A percentile compares a stretch with the other conserved stretches of the same genome.
phyloP scores from a whole-genome alignment of 2,797 vertebrate species.

The Erethizon dorsatum region DNA sequence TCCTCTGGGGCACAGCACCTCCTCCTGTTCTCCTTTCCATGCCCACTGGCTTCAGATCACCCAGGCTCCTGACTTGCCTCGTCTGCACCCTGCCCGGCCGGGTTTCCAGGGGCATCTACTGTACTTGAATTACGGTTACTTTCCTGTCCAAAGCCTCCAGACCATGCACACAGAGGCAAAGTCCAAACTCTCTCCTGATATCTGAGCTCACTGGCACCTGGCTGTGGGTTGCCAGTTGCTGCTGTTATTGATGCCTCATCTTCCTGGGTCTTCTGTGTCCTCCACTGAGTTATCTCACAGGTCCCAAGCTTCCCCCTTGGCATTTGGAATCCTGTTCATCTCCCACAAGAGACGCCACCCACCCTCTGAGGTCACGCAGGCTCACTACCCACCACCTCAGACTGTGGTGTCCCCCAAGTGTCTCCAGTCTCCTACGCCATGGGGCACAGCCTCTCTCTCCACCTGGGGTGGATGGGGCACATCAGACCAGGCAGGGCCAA shows the following conservation, averaged over 20 bases:
- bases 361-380: neutral
- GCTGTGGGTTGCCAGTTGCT: neutral
- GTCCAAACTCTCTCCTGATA: constrained; percentile 37
- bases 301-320: neutral
- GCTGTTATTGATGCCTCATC: neutral
- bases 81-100: neutral
- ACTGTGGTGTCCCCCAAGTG: neutral
- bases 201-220: constrained; percentile 14
- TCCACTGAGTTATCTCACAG: neutral
- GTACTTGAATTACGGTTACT: neutral
- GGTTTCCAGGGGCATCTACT: neutral
- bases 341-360: neutral
- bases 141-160: neutral
- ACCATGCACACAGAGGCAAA: neutral
- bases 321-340: too few species aligned
- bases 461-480: neutral
- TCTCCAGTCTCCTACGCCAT: neutral
- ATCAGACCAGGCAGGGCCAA: neutral
- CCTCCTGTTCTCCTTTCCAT: neutral
- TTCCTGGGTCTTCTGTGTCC: neutral
- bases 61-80: neutral
- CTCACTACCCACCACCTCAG: neutral
- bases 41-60: neutral
- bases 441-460: neutral
- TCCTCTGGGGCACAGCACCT: neutral